These are phyloP conservation scores for Acipenser oxyrinchus DNA, from an alignment of 2,797 vertebrate genomes.

Conservation along the genomic window DNA sequence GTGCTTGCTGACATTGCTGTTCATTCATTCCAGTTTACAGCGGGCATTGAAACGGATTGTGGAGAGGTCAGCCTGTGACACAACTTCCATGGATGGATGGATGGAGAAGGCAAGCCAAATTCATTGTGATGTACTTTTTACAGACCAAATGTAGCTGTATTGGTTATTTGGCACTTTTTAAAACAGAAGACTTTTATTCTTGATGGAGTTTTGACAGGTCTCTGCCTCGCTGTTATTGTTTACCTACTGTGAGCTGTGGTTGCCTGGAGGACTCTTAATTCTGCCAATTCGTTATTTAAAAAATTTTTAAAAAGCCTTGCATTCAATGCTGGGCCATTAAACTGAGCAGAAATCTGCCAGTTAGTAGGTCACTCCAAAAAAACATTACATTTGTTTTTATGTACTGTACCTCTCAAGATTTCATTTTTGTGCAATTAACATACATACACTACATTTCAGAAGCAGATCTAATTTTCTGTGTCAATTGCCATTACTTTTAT, in stretches of 20 bases:
- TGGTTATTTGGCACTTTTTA: conserved; percentile 37
- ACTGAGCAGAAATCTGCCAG: conserved; percentile 24
- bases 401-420: conserved; percentile 23
- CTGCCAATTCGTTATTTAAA: neutral
- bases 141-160: conserved; percentile 31
- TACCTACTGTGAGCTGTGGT: conserved; percentile 43
- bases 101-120: neutral
- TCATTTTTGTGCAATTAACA: conserved; percentile 22
- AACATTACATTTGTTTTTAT: conserved; percentile 24
- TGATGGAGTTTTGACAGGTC: neutral
- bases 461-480: neutral
- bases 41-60: neutral
- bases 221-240: conserved; percentile 27
- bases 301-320: neutral
- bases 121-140: conserved; percentile 22
- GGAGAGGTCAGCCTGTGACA: neutral
- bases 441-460: conserved; percentile 55
- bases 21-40: conserved; percentile 4
- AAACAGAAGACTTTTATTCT: conserved; percentile 16
- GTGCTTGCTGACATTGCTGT: neutral
- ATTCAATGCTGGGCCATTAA: conserved; percentile 20
- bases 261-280: neutral
- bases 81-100: neutral
- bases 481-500: neutral
- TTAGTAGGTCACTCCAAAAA: conserved; percentile 33